Conservation (phyloP, 2,113 vertebrate genomes). For the Suncus etruscus region DNA sequence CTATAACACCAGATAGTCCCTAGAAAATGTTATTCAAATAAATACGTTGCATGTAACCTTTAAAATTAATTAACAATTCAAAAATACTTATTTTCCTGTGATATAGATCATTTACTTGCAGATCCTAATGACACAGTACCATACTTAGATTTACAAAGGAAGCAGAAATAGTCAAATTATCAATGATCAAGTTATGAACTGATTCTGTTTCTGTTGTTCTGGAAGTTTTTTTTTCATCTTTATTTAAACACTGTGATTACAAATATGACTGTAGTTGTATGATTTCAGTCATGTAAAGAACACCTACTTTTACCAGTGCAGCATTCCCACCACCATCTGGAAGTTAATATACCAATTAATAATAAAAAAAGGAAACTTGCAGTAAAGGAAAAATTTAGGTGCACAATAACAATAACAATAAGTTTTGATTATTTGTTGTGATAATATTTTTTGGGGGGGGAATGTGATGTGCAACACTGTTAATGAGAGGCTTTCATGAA, state of each 20-base stretch:
- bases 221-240: too few relatives aligned
- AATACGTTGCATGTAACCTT: slow-evolving; percentile 39
- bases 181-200: slow-evolving; percentile 4
- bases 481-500: too few relatives aligned
- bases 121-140: background rate
- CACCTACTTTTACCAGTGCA: too few relatives aligned
- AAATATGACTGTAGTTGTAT: too few relatives aligned
- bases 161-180: slow-evolving; percentile 8
- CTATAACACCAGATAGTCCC: background rate
- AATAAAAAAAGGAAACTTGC: background rate
- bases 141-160: background rate
- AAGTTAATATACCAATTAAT: background rate
- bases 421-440: background rate
- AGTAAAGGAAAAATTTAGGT: background rate
- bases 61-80: slow-evolving; percentile 53
- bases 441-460: too few relatives aligned
- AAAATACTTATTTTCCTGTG: slow-evolving; percentile 13
- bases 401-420: background rate
- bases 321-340: too few relatives aligned
- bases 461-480: too few relatives aligned
- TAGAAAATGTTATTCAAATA: slow-evolving; percentile 59
- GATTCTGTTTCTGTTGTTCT: background rate
- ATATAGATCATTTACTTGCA: background rate
- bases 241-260: too few relatives aligned
- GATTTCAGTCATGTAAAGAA: too few relatives aligned